Base-by-base conservation (phyloP, 2,888 invertebrate species). In the Heliconius sara region DNA sequence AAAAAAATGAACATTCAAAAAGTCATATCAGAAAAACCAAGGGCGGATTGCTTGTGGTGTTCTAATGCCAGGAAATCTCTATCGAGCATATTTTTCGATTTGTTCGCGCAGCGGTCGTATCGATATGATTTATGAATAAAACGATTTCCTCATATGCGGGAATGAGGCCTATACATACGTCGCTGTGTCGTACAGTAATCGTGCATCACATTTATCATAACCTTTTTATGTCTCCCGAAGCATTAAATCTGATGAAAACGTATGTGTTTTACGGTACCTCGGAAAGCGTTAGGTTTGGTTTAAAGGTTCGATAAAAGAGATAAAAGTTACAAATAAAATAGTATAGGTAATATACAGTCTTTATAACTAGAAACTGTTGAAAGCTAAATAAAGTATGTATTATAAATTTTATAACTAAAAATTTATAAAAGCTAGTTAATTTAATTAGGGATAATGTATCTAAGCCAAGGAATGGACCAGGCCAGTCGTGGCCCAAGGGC, bases 41-140 rank as follows among this genome's bases (percentile, higher is more conserved):
- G 71, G 76, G 80, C 80, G 75, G 77, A 80, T 82, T 83, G 79
- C 77, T 71, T 71, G 75, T 79, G 83, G 83, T 84, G 86, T 86
- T 87, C 84, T 88, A 88, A 88, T 87, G 82, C 80, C 78, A 76
- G 83, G 84, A 83, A 88, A 90, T 89, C 89, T 89, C 87, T 88
- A 89, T 89, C 87, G 87, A 88, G 86, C 87, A 88, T 89, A 89
- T 90, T 90, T 87, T 89, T 88, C 88, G 88, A 90, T 90, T 89
- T 89, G 88, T 88, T 86, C 87, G 85, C 86, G 86, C 83, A 82
- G 83, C 84, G 82, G 83, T 83, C 81, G 84, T 84, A 85, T 34
- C 34, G 34, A 34, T 34, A 34, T 34, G 34, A 34, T 34, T 34
- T 34, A 34, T 34, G 7, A 34, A 34, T 34, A 34, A 34, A 34